Conservation (phyloP, 1,140 invertebrate species). For the Brachionus asplanchnoidis region DNA sequence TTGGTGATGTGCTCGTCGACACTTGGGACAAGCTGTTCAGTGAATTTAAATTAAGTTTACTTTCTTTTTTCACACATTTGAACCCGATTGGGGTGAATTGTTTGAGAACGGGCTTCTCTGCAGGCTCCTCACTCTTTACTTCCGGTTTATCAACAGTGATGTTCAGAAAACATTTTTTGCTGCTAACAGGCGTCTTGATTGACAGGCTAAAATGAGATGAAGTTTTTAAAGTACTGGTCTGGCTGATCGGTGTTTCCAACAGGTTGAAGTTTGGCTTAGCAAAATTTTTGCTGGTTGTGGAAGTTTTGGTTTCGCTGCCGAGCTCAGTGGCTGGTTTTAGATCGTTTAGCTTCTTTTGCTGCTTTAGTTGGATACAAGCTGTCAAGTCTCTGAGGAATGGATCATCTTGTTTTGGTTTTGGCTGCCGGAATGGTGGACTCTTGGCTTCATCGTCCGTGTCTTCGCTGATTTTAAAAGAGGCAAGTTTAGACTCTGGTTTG, state of each 20-base stretch:
- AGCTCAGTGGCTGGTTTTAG: background rate
- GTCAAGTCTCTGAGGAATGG: slow-evolving; percentile 27
- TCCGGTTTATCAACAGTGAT: background rate
- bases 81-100: background rate
- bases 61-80: background rate
- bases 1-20: slow-evolving; percentile 14
- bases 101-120: background rate
- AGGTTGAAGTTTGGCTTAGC: slow-evolving; percentile 13
- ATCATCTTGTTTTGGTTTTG: background rate
- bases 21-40: background rate
- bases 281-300: background rate
- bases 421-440: background rate
- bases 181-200: background rate
- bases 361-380: slow-evolving; percentile 23
- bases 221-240: background rate
- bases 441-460: background rate
- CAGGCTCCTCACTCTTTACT: background rate
- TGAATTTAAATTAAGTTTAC: background rate
- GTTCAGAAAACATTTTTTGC: slow-evolving; percentile 26
- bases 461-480: background rate
- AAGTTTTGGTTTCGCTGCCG: background rate
- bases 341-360: slow-evolving; percentile 16
- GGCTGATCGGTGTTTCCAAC: background rate
- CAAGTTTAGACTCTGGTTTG: background rate
- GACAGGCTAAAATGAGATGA: background rate